phyloP scores from a whole-genome alignment of 2,888 invertebrate species.

The Rhamnusium bicolor region DNA sequence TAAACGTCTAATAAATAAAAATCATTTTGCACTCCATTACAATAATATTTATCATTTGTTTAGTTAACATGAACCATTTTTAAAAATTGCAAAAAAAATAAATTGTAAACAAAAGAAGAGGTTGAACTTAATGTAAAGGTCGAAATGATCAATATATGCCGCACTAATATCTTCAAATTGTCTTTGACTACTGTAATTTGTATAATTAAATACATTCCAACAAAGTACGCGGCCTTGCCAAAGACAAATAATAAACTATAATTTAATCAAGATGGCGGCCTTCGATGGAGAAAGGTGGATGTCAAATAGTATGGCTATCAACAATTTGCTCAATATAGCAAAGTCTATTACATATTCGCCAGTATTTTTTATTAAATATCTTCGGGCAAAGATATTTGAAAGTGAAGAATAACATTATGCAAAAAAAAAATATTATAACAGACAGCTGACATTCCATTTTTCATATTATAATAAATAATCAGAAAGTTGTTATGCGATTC shows the following conservation, averaged over 20 bases:
- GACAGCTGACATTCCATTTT: neutral
- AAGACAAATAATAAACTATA: slow-evolving; percentile 46
- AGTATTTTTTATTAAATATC: neutral
- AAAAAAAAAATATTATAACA: neutral
- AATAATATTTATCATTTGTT: too few species aligned
- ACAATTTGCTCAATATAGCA: neutral
- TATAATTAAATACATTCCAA: slow-evolving; percentile 51
- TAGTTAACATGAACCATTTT: too few species aligned
- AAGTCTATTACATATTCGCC: neutral
- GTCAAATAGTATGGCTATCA: slow-evolving; percentile 33
- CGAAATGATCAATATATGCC: slow-evolving; percentile 11
- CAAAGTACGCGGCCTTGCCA: slow-evolving; percentile 59
- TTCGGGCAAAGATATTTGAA: slow-evolving; percentile 5
- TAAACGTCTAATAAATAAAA: too few species aligned
- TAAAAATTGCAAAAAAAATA: neutral
- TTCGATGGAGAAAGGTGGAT: slow-evolving; percentile 58
- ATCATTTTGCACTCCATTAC: too few species aligned
- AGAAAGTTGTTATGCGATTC: neutral
- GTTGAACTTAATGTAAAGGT: slow-evolving; percentile 7
- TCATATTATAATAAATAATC: neutral
- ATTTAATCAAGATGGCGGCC: slow-evolving; percentile 53
- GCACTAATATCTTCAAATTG: slow-evolving; percentile 14
- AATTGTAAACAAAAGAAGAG: slow-evolving; percentile 5
- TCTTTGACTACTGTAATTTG: slow-evolving; percentile 16
- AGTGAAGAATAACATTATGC: neutral